Percentiles rank a stretch among this genome's conserved stretches.
phyloP scores from a whole-genome alignment of 2,797 vertebrate genomes.

The Meriones psammophilus region DNA sequence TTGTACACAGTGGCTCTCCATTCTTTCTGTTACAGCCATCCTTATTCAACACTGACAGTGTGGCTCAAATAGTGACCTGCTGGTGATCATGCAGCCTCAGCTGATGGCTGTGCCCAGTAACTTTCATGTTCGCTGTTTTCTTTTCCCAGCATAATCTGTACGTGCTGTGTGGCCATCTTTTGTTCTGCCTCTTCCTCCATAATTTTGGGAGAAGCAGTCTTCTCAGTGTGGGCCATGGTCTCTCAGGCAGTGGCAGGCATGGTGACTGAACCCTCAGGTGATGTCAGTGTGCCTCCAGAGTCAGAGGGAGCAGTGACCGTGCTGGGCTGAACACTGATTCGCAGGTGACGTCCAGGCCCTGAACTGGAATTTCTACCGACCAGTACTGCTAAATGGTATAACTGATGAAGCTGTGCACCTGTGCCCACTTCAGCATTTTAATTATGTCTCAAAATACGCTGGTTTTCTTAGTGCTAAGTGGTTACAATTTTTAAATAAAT shows the following conservation, averaged over 20 bases:
- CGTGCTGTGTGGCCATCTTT: constrained; percentile 38
- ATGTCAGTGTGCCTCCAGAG: constrained; percentile 78
- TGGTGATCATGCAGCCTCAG: constrained; percentile 68
- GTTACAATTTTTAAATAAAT: constrained; percentile 39
- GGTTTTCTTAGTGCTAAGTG: neutral
- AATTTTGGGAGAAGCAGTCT: constrained; percentile 75
- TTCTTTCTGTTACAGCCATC: constrained; percentile 3
- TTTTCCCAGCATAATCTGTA: constrained; percentile 69
- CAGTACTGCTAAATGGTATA: neutral
- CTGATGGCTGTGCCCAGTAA: constrained; percentile 55
- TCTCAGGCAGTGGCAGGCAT: constrained; percentile 73
- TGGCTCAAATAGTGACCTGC: constrained; percentile 76
- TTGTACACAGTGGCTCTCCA: neutral
- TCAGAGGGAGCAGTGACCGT: constrained; percentile 73
- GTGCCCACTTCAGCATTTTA: constrained; percentile 19
- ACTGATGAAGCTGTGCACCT: neutral
- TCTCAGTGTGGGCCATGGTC: constrained; percentile 59
- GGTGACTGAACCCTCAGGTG: constrained; percentile 84
- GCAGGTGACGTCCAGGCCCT: constrained; percentile 74
- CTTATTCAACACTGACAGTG: constrained; percentile 62
- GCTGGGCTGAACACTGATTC: constrained; percentile 67
- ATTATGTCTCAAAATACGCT: constrained; percentile 42
- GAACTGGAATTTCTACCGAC: constrained; percentile 67
- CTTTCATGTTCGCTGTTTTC: constrained; percentile 52
- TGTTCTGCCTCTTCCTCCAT: neutral